Evolutionary conservation across 1,140 invertebrate genomes (phyloP).

Genomic region (Microplitis demolitor): DNA sequence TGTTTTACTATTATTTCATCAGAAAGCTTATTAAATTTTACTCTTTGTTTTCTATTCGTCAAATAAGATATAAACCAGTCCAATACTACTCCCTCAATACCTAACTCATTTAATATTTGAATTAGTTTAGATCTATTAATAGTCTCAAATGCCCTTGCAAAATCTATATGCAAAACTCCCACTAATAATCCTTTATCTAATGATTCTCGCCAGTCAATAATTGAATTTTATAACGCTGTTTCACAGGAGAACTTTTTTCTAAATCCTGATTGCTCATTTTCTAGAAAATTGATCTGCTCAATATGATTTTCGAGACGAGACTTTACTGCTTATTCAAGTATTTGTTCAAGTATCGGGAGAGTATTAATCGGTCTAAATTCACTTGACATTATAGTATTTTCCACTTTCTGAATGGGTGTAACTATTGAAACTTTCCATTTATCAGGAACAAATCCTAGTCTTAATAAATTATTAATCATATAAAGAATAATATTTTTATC

Average conservation of each 20-base stretch:
- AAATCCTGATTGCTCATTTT: slow-evolving; percentile 24
- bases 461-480: slow-evolving; percentile 23
- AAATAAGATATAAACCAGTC: slow-evolving; percentile 23
- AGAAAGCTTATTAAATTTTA: too few species aligned
- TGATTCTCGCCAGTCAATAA: slow-evolving; percentile 6
- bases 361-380: slow-evolving; percentile 33
- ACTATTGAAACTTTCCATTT: slow-evolving; percentile 30
- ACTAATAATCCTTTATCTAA: slow-evolving; percentile 1
- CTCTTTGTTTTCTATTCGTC: neutral
- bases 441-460: slow-evolving; percentile 9
- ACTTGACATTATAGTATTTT: slow-evolving; percentile 23
- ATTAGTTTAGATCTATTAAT: slow-evolving; percentile 17
- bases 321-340: slow-evolving; percentile 17
- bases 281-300: slow-evolving; percentile 12
- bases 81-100: slow-evolving; percentile 15
- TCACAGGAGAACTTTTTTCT: slow-evolving; percentile 16
- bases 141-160: slow-evolving; percentile 31
- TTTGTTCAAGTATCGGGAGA: slow-evolving; percentile 30
- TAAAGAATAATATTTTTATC: neutral
- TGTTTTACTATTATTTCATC: neutral
- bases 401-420: slow-evolving; percentile 30
- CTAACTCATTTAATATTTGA: slow-evolving; percentile 15
- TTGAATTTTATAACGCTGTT: slow-evolving; percentile 3
- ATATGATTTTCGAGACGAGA: slow-evolving; percentile 19
- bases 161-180: slow-evolving; percentile 15